Evolutionary conservation across 2,888 invertebrate species (phyloP).

Genomic region (Drosophila sordidula): DNA sequence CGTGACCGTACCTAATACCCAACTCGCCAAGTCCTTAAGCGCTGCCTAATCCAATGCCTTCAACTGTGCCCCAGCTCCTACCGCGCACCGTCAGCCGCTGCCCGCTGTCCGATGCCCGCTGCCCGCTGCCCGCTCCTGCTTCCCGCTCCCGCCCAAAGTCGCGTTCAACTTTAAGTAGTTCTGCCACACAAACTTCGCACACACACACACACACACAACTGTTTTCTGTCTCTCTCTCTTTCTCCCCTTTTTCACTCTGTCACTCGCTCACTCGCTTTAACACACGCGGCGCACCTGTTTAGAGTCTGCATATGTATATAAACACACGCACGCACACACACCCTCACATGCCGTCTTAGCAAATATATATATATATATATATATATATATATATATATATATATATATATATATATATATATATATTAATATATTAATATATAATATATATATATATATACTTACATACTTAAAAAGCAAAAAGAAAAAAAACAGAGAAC

Average conservation of each 20-base stretch:
- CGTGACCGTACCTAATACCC: conserved; percentile 33
- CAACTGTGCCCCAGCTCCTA: conserved; percentile 10
- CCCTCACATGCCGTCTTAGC: conserved; percentile 15
- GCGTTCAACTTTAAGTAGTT: conserved; percentile 49
- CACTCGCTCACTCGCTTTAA: conserved; percentile 14
- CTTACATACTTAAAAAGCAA: conserved; percentile 13
- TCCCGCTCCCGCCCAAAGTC: conserved; percentile 1
- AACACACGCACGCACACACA: conserved; percentile 16
- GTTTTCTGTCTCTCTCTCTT: conserved; percentile 23
- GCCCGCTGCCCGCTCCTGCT: neutral
- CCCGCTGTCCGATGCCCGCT: conserved; percentile 1
- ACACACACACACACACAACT: conserved; percentile 37
- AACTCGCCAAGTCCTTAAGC: conserved; percentile 15
- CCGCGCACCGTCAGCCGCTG: conserved; percentile 5
- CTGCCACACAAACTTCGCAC: conserved; percentile 29
- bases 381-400: neutral
- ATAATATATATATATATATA: neutral
- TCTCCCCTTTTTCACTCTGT: neutral
- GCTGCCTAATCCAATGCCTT: conserved; percentile 31
- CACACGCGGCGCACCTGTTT: conserved; percentile 32
- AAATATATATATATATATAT: conserved; percentile 3
- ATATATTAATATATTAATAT: too few relatives aligned
- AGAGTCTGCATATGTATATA: conserved; percentile 42
- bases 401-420: conserved; percentile 2
- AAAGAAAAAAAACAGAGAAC: conserved; percentile 13